Evolutionary conservation across 2,888 invertebrate genomes (phyloP), one percentile per base, ranked within the genome.

Genomic region (Brenthis daphne): DNA sequence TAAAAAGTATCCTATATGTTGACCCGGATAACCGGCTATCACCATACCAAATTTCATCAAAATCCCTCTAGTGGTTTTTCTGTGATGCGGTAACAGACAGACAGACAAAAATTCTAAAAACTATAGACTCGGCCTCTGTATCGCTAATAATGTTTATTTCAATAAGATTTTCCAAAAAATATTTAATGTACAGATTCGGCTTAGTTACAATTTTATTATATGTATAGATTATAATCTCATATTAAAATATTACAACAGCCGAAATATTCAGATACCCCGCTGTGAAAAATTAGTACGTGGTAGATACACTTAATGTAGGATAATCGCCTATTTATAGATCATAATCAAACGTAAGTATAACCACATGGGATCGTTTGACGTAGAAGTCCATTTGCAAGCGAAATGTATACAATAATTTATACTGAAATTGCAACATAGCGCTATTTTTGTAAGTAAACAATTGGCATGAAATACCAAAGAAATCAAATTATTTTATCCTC

Each of bases 241-340:
- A 11, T 43, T 2, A 43, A 43, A 43, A 43, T 11, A 8, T 43
- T 43, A 63, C 72, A 71, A 72, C 75, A 72, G 65, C 60, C 69
- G 71, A 75, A 76, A 67, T 65, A 75, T 80, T 80, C 78, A 80
- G 85, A 85, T 82, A 85, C 85, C 83, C 72, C 86, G 84, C 85
- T 76, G 86, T 82, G 85, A 80, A 80, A 20, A 73, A 75, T 74
- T 74, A 76, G 69, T 82, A 84, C 82, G 82, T 83, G 79, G 79
- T 80, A 82, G 77, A 82, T 79, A 73, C 74, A 81, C 79, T 83
- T 81, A 76, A 75, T 79, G 77, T 79, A 82, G 83, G 80, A 85
- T 87, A 85, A 85, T 84, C 78, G 78, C 78, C 85, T 90, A 90
- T 88, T 87, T 84, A 87, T 90, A 89, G 88, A 82, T 79, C 81